phyloP scores from a whole-genome alignment of 1,140 invertebrate species.

The Hirudo medicinalis region DNA sequence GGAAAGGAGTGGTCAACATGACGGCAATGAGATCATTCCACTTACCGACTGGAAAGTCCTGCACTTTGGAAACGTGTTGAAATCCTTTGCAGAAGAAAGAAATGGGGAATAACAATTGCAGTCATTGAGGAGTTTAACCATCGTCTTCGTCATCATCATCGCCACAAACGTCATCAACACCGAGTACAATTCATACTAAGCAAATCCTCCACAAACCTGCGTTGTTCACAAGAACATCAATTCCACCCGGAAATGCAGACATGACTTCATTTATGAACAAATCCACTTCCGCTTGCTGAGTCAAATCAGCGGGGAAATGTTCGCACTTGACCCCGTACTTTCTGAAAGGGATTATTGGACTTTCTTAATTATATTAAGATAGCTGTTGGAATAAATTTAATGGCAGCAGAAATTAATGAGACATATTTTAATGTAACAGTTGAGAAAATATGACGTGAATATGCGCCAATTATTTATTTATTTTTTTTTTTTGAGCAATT shows the following conservation, averaged over 20 bases:
- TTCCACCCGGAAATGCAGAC: slow-evolving; percentile 26
- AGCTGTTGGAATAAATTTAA: no score
- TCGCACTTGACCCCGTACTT: slow-evolving; percentile 14
- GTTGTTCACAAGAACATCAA: slow-evolving; percentile 33
- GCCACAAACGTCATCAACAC: not conserved
- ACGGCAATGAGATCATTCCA: slow-evolving; percentile 34
- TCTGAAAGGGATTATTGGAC: slow-evolving; percentile 17
- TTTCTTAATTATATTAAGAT: not conserved
- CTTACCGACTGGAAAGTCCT: slow-evolving; percentile 34
- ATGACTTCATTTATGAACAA: slow-evolving; percentile 25
- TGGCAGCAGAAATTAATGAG: no score
- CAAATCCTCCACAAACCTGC: slow-evolving; percentile 26
- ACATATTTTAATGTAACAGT: no score
- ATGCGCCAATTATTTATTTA: no score
- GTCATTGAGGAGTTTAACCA: not conserved
- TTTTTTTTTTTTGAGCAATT: no score
- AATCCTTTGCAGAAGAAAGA: slow-evolving; percentile 24
- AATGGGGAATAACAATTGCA: no score
- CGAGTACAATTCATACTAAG: no score
- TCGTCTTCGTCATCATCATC: not conserved
- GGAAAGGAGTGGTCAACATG: slow-evolving; percentile 35
- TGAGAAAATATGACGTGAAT: no score
- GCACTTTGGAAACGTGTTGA: slow-evolving; percentile 32
- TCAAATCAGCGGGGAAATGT: slow-evolving; percentile 26
- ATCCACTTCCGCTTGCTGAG: slow-evolving; percentile 20